Base-by-base conservation (phyloP, 1,140 invertebrate species). In the Drosophila sproati region DNA sequence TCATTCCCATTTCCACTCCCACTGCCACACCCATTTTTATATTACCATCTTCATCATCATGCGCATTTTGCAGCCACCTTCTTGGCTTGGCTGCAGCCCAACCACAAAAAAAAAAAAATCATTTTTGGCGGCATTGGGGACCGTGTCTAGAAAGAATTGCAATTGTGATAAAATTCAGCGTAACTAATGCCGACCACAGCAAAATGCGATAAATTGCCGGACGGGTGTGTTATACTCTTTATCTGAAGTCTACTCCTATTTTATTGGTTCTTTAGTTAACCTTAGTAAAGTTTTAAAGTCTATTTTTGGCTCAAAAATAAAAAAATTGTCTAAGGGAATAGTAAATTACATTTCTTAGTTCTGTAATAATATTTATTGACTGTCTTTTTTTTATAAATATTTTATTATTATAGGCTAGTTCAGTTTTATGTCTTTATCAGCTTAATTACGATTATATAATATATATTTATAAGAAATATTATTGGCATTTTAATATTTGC, bases 91-190 rank as follows among this genome's bases (percentile, higher is more conserved):
- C 82, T 73, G 66, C 64, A 73, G 55, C 50, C 80, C 20, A 20
- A 20, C 20, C 1, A 20, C 73, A 87, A 78, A 71, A 59, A 61
- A 69, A 20, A 20, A 20, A 20, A 20, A 20, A 51, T 56, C 57
- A 50, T 61, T 75, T 64, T 60, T 10, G 20, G 55, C n/a, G 48
- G 63, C 54, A 32, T 72, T 45, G 39, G 73, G 51, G 37, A 2
- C 28, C 47, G 56, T 61, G 55, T 67, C 66, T 48, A 77, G 71
- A 85, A 89, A 89, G 80, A 90, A 89, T 89, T 81, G 86, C 85
- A 89, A 89, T 89, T 89, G 85, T 89, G 81, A 89, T 85, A 89
- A 89, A 89, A 89, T 89, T 89, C 80, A 89, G 85, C 81, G 83
- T 87, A 82, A 87, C 82, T 87, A 87, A 87, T 87, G 83, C 82